Evolutionary conservation across 2,113 vertebrate genomes (phyloP).

Genomic region (Carlito syrichta): DNA sequence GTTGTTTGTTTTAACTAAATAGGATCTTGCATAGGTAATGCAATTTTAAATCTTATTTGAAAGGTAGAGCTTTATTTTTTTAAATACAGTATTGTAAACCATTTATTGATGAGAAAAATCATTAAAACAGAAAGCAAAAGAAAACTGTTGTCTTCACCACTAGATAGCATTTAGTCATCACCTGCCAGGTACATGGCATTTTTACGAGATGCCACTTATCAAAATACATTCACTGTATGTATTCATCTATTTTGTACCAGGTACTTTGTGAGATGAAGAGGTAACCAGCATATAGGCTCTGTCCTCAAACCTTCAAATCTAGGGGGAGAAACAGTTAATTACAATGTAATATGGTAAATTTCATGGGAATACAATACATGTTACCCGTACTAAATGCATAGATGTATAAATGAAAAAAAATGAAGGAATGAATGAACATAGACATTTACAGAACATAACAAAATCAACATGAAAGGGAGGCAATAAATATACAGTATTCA

Average conservation of each 20-base stretch:
- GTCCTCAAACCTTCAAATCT: neutral
- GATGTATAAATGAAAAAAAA: neutral
- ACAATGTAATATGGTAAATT: neutral
- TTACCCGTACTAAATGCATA: neutral
- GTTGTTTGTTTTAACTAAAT: conserved; percentile 37
- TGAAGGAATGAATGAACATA: neutral
- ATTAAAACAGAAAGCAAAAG: conserved; percentile 34
- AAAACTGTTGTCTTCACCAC: conserved; percentile 1
- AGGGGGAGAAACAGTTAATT: conserved; percentile 1
- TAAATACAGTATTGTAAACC: neutral
- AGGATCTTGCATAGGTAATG: neutral
- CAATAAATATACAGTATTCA: neutral
- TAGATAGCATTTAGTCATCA: neutral
- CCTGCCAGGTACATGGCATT: neutral
- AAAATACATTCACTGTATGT: neutral
- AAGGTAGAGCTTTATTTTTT: conserved; percentile 1
- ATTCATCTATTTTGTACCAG: neutral
- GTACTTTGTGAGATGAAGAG: neutral
- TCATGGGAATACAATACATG: neutral
- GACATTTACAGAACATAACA: neutral
- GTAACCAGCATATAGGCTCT: neutral
- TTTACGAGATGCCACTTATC: neutral
- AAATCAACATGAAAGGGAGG: neutral
- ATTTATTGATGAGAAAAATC: conserved; percentile 31
- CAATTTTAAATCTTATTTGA: conserved; percentile 20